Evolutionary conservation across 2,888 invertebrate genomes (phyloP).

Genomic region (Thelaira solivaga): DNA sequence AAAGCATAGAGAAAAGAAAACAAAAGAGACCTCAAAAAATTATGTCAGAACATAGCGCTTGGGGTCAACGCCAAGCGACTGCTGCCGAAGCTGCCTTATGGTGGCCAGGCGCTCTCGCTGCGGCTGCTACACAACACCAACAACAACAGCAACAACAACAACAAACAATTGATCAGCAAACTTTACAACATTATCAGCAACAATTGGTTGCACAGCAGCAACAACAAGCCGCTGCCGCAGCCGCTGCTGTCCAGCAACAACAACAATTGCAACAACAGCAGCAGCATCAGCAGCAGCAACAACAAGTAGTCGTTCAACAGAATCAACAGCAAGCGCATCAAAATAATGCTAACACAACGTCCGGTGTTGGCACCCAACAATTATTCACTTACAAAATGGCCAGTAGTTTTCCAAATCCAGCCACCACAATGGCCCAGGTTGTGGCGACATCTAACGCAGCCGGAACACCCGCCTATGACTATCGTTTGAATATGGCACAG

Average conservation of each 20-base stretch:
- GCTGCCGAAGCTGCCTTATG: conserved; percentile 79
- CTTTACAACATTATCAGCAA: conserved; percentile 79
- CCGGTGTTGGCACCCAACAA: conserved; percentile 83
- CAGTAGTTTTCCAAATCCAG: conserved; percentile 86
- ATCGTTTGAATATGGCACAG: conserved; percentile 82
- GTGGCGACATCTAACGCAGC: conserved; percentile 81
- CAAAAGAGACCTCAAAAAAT: conserved; percentile 47
- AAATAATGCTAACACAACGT: conserved; percentile 80
- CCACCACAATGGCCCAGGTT: conserved; percentile 82
- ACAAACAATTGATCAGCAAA: conserved; percentile 78
- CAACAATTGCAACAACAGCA: conserved; percentile 76
- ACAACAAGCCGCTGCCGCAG: conserved; percentile 76
- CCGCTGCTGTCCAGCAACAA: conserved; percentile 72
- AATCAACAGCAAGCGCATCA: conserved; percentile 78
- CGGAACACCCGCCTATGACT: conserved; percentile 83
- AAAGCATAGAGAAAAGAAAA: conserved; percentile 53
- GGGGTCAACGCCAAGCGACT: conserved; percentile 79
- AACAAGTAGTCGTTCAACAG: conserved; percentile 78
- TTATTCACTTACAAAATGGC: conserved; percentile 92
- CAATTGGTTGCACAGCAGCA: conserved; percentile 78
- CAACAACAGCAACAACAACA: conserved; percentile 78
- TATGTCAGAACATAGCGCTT: conserved; percentile 83
- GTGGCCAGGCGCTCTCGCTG: conserved; percentile 79
- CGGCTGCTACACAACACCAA: conserved; percentile 78
- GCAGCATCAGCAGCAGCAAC: conserved; percentile 78